Percentiles rank a stretch among this genome's conserved stretches.
Evolutionary conservation across 1,140 invertebrate genomes (phyloP).

Genomic region (Brachionus sp.): DNA sequence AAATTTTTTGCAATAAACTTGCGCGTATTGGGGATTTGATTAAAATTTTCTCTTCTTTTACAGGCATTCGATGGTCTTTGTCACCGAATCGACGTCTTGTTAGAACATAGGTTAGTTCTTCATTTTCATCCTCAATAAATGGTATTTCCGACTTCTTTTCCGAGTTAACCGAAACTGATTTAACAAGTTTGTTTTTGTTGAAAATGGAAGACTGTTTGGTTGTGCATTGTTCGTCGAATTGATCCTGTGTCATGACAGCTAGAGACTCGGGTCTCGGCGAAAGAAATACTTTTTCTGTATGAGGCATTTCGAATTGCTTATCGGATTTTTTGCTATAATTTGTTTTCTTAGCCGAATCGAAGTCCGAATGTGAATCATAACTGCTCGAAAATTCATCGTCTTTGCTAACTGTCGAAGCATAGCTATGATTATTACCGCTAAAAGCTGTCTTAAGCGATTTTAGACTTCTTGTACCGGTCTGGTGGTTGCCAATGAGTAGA

Average conservation of each 20-base stretch:
- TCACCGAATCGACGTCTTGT: constrained; percentile 16
- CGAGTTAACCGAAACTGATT: background rate
- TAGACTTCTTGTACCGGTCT: background rate
- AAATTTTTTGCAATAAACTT: constrained; percentile 42
- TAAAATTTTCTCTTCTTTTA: constrained; percentile 38
- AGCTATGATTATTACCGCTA: background rate
- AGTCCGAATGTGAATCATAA: constrained; percentile 43
- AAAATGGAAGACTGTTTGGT: constrained; percentile 1
- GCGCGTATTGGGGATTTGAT: constrained; percentile 20
- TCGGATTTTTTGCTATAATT: background rate
- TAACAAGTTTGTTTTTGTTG: background rate
- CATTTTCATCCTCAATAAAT: constrained; percentile 33
- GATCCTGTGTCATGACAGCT: constrained; percentile 7
- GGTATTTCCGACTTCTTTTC: background rate
- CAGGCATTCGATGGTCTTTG: background rate
- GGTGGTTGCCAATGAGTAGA: background rate
- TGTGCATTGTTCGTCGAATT: constrained; percentile 11
- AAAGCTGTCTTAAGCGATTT: background rate
- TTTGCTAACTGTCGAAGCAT: constrained; percentile 21
- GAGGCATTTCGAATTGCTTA: background rate
- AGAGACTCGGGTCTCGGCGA: constrained; percentile 18
- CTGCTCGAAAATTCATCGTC: constrained; percentile 36
- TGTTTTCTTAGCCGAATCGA: background rate
- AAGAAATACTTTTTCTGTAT: background rate
- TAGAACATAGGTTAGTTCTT: constrained; percentile 36